Evolutionary conservation across 2,888 invertebrate species (phyloP).

Genomic region (Mimumesa dahlbomi): DNA sequence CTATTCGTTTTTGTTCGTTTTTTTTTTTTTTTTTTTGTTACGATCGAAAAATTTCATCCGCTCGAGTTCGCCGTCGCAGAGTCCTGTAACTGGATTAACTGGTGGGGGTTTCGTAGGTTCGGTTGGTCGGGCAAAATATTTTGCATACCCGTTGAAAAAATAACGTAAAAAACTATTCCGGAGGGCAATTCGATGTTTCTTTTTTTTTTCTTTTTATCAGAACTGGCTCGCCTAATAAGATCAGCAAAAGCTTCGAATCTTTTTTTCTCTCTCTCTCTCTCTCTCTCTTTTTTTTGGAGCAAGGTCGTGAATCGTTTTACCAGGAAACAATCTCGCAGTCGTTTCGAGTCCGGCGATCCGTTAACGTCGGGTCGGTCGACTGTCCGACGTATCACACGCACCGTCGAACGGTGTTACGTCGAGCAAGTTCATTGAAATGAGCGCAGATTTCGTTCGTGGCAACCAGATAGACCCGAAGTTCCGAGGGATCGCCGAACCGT

Average conservation of each 20-base stretch:
- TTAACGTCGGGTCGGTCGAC: slow-evolving; percentile 49
- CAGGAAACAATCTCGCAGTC: slow-evolving; percentile 44
- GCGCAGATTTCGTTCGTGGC: neutral
- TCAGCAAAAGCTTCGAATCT: slow-evolving; percentile 44
- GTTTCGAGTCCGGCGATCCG: slow-evolving; percentile 48
- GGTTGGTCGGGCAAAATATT: neutral
- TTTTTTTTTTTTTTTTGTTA: too few species aligned
- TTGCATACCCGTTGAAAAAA: neutral
- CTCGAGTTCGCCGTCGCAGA: too few species aligned
- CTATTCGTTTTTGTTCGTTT: too few species aligned
- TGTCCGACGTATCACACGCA: slow-evolving; percentile 5
- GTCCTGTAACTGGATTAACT: too few species aligned
- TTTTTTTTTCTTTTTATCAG: slow-evolving; percentile 4
- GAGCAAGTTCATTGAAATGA: slow-evolving; percentile 32
- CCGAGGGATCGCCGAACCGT: too few species aligned
- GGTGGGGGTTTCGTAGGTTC: too few species aligned
- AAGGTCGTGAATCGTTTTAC: slow-evolving; percentile 37
- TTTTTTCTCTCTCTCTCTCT: too few species aligned
- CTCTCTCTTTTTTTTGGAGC: slow-evolving; percentile 44
- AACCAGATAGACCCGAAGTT: too few species aligned
- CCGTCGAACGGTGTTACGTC: neutral
- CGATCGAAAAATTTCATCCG: too few species aligned
- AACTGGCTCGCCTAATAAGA: slow-evolving; percentile 41
- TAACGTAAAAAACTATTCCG: too few species aligned
- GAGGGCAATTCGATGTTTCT: neutral